Percentiles rank a stretch among this genome's conserved stretches.
Evolutionary conservation across 2,888 invertebrate genomes (phyloP).

Genomic region (Spisula solida): DNA sequence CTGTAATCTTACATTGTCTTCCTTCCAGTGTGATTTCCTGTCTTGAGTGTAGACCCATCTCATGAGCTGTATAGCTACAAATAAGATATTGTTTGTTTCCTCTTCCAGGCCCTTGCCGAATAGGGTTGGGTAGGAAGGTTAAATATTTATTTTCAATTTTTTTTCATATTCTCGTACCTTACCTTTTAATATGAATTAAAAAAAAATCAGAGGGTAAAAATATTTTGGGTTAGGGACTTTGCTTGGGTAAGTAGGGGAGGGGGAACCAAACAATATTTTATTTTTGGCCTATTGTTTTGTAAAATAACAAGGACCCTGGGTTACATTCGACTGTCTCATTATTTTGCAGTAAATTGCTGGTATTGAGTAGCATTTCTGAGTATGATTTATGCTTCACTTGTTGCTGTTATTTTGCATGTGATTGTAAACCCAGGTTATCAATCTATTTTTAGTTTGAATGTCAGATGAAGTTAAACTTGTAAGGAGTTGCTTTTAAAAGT

Average conservation of each 20-base stretch:
- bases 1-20: not conserved
- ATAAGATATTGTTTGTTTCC: too few relatives aligned
- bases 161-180: too few relatives aligned
- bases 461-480: not conserved
- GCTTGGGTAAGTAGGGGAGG: too few relatives aligned
- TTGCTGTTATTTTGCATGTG: not conserved
- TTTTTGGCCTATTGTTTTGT: too few relatives aligned
- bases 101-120: too few relatives aligned
- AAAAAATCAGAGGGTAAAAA: too few relatives aligned
- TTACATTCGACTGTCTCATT: not conserved
- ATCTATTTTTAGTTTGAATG: not conserved
- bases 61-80: too few relatives aligned
- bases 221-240: too few relatives aligned
- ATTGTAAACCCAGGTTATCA: not conserved
- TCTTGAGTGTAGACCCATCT: not conserved
- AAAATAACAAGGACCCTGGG: not conserved
- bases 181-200: too few relatives aligned
- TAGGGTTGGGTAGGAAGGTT: too few relatives aligned
- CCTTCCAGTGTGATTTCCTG: not conserved
- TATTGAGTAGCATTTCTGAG: not conserved
- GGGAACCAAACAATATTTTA: too few relatives aligned
- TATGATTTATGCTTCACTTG: not conserved
- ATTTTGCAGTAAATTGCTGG: constrained; percentile 2
- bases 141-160: too few relatives aligned
- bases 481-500: not conserved